phyloP scores from a whole-genome alignment of 2,797 vertebrate species.

The Sphaeramia orbicularis region DNA sequence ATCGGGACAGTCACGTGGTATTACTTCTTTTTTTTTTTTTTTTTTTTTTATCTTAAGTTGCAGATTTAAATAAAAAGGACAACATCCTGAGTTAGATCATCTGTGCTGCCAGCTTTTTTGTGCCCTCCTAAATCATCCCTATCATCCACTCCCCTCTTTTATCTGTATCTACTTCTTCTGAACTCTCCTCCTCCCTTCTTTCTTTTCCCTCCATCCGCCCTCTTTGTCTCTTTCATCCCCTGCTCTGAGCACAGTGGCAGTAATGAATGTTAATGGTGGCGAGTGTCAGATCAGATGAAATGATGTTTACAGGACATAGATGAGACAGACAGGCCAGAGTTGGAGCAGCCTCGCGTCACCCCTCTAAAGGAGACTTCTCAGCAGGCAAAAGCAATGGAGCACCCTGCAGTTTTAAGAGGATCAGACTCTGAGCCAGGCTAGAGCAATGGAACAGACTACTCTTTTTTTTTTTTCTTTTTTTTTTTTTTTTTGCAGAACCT shows the following conservation, averaged over 20 bases:
- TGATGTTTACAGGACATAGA: slow-evolving; percentile 66
- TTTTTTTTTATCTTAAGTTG: background rate
- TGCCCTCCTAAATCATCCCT: slow-evolving; percentile 48
- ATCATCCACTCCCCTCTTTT: slow-evolving; percentile 55
- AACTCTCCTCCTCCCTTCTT: slow-evolving; percentile 62
- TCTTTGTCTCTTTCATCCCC: slow-evolving; percentile 58
- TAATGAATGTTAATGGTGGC: slow-evolving; percentile 76
- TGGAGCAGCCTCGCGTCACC: slow-evolving; percentile 53
- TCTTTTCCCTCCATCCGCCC: slow-evolving; percentile 39
- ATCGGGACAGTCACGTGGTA: background rate
- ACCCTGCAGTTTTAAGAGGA: slow-evolving; percentile 54
- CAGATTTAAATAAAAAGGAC: slow-evolving; percentile 15
- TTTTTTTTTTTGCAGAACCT: slow-evolving; percentile 26
- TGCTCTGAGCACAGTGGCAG: slow-evolving; percentile 57
- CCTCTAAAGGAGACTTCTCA: slow-evolving; percentile 44
- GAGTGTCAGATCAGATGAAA: slow-evolving; percentile 71
- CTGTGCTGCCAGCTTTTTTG: slow-evolving; percentile 23
- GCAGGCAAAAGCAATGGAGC: slow-evolving; percentile 62
- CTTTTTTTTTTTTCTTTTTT: slow-evolving; percentile 23
- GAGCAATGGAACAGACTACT: slow-evolving; percentile 51
- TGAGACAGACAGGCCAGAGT: slow-evolving; percentile 54
- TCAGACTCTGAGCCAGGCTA: slow-evolving; percentile 61
- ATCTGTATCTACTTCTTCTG: slow-evolving; percentile 61
- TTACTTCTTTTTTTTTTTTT: background rate
- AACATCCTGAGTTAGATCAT: slow-evolving; percentile 42